phyloP scores from a whole-genome alignment of 2,797 vertebrate species.

The Anas capensis region DNA sequence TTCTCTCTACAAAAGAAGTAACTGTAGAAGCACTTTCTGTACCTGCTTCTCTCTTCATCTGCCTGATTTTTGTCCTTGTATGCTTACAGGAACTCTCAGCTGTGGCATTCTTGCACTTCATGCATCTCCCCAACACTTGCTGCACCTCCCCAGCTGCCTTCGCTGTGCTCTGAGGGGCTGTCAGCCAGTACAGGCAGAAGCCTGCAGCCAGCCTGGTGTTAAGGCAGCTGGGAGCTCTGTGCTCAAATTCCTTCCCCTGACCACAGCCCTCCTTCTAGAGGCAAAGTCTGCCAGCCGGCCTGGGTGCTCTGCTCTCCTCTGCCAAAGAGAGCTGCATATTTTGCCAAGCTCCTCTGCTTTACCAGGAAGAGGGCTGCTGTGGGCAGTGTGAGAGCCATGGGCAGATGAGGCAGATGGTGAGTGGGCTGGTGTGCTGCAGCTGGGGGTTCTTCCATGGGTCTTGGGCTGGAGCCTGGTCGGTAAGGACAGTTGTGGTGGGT shows the following conservation, averaged over 20 bases:
- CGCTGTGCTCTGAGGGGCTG: background rate
- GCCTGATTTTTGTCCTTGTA: background rate
- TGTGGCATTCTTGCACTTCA: background rate
- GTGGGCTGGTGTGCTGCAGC: background rate
- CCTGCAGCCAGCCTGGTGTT: background rate
- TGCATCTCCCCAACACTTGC: background rate
- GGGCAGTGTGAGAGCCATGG: background rate
- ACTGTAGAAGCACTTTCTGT: background rate
- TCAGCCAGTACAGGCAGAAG: background rate
- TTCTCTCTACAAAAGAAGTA: background rate
- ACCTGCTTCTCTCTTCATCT: background rate
- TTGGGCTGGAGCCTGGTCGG: accelerated
- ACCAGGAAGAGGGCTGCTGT: slow-evolving; percentile 12
- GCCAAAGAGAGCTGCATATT: slow-evolving; percentile 34
- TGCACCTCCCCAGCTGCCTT: background rate
- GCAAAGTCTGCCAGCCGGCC: background rate
- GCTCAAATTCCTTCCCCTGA: slow-evolving; percentile 46
- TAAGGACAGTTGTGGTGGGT: accelerated
- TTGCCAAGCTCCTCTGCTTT: slow-evolving; percentile 27
- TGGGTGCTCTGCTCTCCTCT: accelerated
- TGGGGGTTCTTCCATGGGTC: too few species aligned
- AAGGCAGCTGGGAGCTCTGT: background rate
- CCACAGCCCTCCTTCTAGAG: background rate
- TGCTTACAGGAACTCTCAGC: background rate
- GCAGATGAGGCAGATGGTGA: background rate